Evolutionary conservation across 2,888 invertebrate genomes (phyloP).

Genomic region (Aradus depressus): DNA sequence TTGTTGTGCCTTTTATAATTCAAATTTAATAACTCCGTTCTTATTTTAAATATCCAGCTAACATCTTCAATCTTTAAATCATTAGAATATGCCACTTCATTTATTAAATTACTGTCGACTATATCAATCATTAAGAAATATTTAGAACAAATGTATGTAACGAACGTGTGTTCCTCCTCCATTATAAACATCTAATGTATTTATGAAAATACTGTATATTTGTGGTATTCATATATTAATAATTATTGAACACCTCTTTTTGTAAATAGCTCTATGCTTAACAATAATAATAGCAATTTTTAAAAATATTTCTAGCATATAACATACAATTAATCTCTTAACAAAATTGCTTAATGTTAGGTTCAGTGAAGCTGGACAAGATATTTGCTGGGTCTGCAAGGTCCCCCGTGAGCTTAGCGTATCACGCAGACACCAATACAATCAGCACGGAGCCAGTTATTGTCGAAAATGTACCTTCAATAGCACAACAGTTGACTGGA

Average conservation of each 20-base stretch:
- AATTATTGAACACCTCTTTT: background rate
- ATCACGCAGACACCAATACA: conserved; percentile 28
- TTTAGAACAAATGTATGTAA: too few species aligned
- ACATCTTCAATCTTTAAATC: too few species aligned
- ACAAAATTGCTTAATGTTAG: conserved; percentile 25
- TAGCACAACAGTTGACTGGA: conserved; percentile 20
- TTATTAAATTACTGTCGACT: too few species aligned
- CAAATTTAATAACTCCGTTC: too few species aligned
- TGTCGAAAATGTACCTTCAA: conserved; percentile 21
- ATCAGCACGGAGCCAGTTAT: conserved; percentile 25
- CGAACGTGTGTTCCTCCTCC: background rate
- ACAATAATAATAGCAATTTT: too few species aligned
- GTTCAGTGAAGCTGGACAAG: conserved; percentile 31
- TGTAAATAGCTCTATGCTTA: background rate
- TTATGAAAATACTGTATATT: background rate
- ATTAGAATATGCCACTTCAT: too few species aligned
- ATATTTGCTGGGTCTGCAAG: conserved; percentile 30
- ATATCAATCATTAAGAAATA: too few species aligned
- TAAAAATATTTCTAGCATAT: too few species aligned
- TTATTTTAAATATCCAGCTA: too few species aligned
- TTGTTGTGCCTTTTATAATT: too few species aligned
- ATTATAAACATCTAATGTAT: background rate
- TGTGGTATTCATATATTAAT: background rate
- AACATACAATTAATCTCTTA: too few species aligned
- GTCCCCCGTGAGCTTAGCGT: conserved; percentile 30